Percentiles rank a stretch among this genome's conserved stretches.
These are phyloP conservation scores for Phylloscopus whistleri DNA, from an alignment of 2,113 vertebrate species.

Conservation along the genomic window DNA sequence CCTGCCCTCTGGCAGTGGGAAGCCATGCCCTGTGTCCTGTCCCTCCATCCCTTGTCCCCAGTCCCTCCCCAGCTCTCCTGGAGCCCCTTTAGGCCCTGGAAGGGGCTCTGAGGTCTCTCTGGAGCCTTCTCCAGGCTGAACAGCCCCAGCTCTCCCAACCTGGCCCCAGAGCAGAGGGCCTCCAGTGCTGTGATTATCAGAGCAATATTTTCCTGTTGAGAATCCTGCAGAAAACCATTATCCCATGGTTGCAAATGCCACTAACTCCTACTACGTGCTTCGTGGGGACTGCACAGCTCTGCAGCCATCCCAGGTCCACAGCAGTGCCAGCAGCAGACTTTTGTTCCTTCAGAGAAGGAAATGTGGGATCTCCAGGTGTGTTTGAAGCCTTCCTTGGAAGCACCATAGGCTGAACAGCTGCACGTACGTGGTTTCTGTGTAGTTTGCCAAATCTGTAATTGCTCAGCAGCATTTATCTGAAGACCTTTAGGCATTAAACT, in stretches of 20 bases:
- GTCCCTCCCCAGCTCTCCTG: background rate
- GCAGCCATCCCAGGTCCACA: background rate
- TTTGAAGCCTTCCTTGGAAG: background rate
- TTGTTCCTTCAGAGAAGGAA: background rate
- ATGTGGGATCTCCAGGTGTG: background rate
- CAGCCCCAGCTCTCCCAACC: background rate
- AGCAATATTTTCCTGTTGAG: background rate
- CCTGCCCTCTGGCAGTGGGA: too few species aligned
- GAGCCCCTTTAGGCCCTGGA: fast-evolving
- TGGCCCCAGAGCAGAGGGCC: background rate
- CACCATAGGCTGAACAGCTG: background rate
- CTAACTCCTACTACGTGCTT: background rate
- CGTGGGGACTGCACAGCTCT: background rate
- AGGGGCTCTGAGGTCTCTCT: background rate
- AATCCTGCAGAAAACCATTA: background rate
- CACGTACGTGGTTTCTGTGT: background rate
- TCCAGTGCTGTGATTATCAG: background rate
- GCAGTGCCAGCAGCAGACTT: background rate
- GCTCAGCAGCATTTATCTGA: background rate
- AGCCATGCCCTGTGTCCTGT: too few species aligned
- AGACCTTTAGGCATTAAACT: background rate
- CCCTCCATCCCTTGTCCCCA: background rate
- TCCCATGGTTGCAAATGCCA: background rate
- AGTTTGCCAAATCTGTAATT: background rate
- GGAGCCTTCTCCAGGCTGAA: background rate